A percentile compares a stretch with the other conserved stretches of the same genome.
Conservation (phyloP, 2,797 vertebrate genomes). For the Anableps anableps region DNA sequence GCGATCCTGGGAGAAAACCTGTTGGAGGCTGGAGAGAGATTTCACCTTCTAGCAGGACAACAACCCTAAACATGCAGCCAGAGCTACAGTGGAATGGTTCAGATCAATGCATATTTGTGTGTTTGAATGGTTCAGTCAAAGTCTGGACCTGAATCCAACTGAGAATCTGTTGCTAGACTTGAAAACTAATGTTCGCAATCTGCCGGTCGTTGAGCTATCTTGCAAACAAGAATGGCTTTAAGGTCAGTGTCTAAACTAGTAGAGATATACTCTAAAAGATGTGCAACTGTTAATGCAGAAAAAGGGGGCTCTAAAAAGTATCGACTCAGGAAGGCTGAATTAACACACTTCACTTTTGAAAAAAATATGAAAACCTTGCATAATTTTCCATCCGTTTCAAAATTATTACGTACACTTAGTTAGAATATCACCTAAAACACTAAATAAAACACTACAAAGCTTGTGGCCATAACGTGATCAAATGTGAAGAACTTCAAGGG, state of each 20-base stretch:
- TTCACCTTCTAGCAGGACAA: background rate
- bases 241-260: background rate
- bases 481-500: background rate
- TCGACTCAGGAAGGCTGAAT: background rate
- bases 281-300: background rate
- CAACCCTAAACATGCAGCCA: background rate
- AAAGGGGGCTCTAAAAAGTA: background rate
- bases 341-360: background rate
- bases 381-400: background rate
- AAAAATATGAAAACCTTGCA: background rate
- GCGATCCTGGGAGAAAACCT: background rate
- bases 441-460: background rate
- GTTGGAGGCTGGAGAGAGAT: too few relatives aligned
- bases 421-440: background rate
- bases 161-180: background rate
- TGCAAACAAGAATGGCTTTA: background rate
- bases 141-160: background rate
- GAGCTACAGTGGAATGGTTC: background rate
- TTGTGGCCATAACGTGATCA: background rate
- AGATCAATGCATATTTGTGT: background rate
- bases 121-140: background rate
- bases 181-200: background rate
- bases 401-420: background rate
- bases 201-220: background rate
- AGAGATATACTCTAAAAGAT: background rate